phyloP scores from a whole-genome alignment of 2,113 vertebrate species.

The Peromyscus leucopus region DNA sequence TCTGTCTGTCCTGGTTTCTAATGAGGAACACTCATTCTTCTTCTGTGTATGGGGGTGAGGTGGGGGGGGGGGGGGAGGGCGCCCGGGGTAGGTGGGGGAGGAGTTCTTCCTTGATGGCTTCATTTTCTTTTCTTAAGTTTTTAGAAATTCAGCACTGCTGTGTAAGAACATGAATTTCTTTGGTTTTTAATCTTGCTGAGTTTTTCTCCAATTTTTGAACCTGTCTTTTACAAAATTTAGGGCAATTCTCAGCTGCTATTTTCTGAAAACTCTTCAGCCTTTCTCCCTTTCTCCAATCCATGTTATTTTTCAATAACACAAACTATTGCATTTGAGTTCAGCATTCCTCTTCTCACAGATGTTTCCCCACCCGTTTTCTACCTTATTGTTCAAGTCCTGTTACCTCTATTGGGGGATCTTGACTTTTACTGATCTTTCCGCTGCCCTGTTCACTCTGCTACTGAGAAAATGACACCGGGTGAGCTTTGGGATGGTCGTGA shows the following conservation, averaged over 20 bases:
- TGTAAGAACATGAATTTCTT: background rate
- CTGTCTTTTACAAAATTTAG: background rate
- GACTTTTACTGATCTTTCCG: background rate
- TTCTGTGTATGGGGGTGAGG: background rate
- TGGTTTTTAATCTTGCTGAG: background rate
- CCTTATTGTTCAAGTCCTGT: background rate
- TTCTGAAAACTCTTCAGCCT: background rate
- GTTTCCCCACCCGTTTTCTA: background rate
- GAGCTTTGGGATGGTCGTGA: background rate
- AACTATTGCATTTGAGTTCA: background rate
- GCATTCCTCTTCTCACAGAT: background rate
- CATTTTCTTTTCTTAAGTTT: background rate
- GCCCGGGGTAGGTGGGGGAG: rapidly evolving
- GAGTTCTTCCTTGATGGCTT: background rate
- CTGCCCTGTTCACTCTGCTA: too few species aligned
- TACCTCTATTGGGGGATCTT: too few species aligned
- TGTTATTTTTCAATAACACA: background rate
- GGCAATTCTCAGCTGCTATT: background rate
- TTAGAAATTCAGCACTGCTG: background rate
- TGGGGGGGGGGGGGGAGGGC: rapidly evolving
- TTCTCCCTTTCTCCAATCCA: background rate
- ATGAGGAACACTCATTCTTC: background rate
- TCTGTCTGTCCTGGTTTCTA: background rate
- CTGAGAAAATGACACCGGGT: too few species aligned
- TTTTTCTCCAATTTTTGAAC: background rate